Percentiles rank a stretch among this genome's conserved stretches.
Conservation (phyloP, 2,797 vertebrate genomes). For the Bufotes viridis region DNA sequence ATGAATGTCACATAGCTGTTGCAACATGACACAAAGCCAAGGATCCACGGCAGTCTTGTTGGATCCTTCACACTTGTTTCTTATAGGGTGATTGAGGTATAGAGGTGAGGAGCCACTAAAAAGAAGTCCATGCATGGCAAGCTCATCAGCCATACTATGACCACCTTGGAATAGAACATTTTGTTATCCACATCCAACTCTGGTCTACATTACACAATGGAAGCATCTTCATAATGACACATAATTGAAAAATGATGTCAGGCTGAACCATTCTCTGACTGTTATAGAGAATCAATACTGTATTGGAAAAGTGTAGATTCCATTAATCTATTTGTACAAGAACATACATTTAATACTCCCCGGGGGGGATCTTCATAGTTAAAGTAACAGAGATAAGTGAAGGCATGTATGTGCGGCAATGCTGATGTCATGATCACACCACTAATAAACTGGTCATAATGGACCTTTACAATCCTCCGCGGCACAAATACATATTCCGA, state of each 20-base stretch:
- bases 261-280: neutral
- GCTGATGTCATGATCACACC: neutral
- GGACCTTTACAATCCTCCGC: conserved; percentile 34
- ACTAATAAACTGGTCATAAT: conserved; percentile 18
- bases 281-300: conserved; percentile 38
- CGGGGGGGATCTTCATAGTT: conserved; percentile 9
- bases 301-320: conserved; percentile 23
- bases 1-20: no score
- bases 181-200: neutral
- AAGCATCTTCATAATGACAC: neutral
- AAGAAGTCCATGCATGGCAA: neutral
- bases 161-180: neutral
- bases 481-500: conserved; percentile 37
- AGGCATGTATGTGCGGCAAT: neutral
- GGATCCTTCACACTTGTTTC: no score
- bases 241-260: conserved; percentile 43
- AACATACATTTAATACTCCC: conserved; percentile 22
- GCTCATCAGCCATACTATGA: neutral
- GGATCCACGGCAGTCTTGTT: no score
- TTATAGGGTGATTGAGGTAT: no score
- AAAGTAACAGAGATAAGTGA: conserved; percentile 18
- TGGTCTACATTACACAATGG: neutral
- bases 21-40: no score
- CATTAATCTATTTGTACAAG: conserved; percentile 3
- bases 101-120: neutral